phyloP scores from a whole-genome alignment of 1,140 invertebrate species.

The Sitodiplosis mosellana region DNA sequence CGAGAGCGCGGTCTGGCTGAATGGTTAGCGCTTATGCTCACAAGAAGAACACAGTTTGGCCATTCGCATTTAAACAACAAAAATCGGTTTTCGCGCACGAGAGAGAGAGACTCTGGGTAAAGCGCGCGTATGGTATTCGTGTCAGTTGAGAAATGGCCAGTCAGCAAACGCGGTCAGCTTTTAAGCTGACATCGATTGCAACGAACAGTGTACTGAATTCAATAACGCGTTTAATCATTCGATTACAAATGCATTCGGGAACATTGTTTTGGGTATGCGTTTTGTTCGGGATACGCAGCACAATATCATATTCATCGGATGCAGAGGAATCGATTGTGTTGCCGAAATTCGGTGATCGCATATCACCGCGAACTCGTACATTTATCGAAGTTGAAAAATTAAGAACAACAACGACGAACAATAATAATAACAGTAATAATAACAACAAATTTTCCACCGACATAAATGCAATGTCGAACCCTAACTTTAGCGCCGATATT shows the following conservation, averaged over 20 bases:
- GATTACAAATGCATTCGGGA: too few species aligned
- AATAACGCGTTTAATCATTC: constrained; percentile 2
- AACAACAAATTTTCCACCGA: background rate
- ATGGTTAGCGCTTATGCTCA: too few species aligned
- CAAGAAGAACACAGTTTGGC: too few species aligned
- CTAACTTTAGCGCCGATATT: too few species aligned
- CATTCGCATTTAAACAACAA: too few species aligned
- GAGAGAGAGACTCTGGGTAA: too few species aligned
- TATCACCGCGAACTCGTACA: constrained; percentile 4
- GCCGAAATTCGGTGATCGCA: constrained; percentile 11
- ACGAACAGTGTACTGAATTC: constrained; percentile 1
- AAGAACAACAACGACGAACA: background rate
- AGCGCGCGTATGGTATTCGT: background rate
- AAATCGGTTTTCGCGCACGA: too few species aligned
- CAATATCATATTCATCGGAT: background rate
- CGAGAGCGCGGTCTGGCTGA: too few species aligned
- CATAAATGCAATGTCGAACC: too few species aligned
- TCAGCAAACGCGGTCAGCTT: constrained; percentile 9
- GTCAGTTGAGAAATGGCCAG: constrained; percentile 11
- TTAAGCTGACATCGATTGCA: constrained; percentile 2
- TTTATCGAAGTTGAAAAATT: background rate
- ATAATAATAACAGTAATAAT: background rate
- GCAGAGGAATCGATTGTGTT: constrained; percentile 1
- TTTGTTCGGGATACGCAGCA: background rate
- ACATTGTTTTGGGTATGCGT: background rate